Evolutionary conservation across 2,888 invertebrate genomes (phyloP).

Genomic region (Cinara cedri): DNA sequence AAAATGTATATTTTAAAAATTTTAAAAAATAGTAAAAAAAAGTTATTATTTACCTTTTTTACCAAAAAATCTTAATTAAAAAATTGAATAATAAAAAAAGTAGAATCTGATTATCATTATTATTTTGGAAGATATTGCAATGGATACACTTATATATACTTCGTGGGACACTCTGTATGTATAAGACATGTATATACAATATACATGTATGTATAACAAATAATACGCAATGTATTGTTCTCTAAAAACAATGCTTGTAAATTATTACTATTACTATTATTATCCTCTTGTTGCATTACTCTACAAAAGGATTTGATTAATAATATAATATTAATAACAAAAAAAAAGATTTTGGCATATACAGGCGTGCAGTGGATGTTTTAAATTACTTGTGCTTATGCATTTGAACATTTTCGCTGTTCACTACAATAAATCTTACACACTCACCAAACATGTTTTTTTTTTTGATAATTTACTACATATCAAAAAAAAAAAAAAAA

Average conservation of each 20-base stretch:
- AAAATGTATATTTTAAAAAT: too few species aligned
- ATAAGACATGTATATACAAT: too few species aligned
- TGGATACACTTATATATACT: too few species aligned
- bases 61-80: too few species aligned
- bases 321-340: neutral
- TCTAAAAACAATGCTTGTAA: neutral
- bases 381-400: conserved; percentile 12
- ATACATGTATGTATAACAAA: neutral
- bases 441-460: conserved; percentile 41
- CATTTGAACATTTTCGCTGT: conserved; percentile 17
- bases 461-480: neutral
- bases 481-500: too few species aligned
- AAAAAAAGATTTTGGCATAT: neutral
- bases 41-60: too few species aligned
- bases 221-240: conserved; percentile 15
- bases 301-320: conserved; percentile 6
- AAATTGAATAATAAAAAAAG: too few species aligned
- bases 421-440: conserved; percentile 39
- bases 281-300: neutral
- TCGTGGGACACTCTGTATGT: too few species aligned
- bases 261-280: neutral
- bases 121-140: too few species aligned
- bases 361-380: neutral
- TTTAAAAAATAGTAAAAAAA: too few species aligned
- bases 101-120: too few species aligned